Conservation (phyloP, 2,888 invertebrate species). For the Idaea dimidiata region DNA sequence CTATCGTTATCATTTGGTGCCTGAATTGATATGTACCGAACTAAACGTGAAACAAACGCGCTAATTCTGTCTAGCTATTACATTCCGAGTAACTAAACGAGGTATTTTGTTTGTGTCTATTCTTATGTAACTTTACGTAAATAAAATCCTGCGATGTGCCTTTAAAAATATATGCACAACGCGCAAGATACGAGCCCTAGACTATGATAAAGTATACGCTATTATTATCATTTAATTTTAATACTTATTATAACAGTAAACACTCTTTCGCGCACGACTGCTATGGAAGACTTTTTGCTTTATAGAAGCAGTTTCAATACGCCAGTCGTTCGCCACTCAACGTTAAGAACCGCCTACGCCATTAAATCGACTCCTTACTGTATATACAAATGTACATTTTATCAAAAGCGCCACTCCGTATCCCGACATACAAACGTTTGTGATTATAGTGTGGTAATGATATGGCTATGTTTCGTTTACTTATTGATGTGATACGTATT, state of each 20-base stretch:
- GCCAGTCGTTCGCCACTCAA: slow-evolving; percentile 73
- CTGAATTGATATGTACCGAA: slow-evolving; percentile 79
- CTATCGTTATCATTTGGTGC: slow-evolving; percentile 77
- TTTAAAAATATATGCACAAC: slow-evolving; percentile 56
- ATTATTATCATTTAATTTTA: slow-evolving; percentile 72
- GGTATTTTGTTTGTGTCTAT: slow-evolving; percentile 76
- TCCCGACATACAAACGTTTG: slow-evolving; percentile 31
- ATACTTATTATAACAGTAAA: slow-evolving; percentile 79
- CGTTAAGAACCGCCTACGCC: slow-evolving; percentile 59
- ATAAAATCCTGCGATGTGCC: slow-evolving; percentile 65
- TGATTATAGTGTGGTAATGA: slow-evolving; percentile 49
- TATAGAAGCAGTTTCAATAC: slow-evolving; percentile 76
- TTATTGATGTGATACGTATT: neutral
- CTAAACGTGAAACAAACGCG: slow-evolving; percentile 72
- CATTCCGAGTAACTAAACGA: slow-evolving; percentile 74
- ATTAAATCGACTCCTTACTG: slow-evolving; percentile 73
- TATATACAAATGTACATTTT: slow-evolving; percentile 78
- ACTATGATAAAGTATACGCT: slow-evolving; percentile 73
- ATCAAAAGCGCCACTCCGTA: slow-evolving; percentile 65
- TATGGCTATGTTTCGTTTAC: slow-evolving; percentile 44
- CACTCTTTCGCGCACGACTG: slow-evolving; percentile 73
- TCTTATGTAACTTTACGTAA: slow-evolving; percentile 38
- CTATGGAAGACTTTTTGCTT: slow-evolving; percentile 81
- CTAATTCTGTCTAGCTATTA: slow-evolving; percentile 72
- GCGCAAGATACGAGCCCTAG: slow-evolving; percentile 61